A percentile compares a stretch with the other conserved stretches of the same genome.
phyloP scores from a whole-genome alignment of 35 echinoderm and acorn worm genomes.

The Apostichopus japonicus region DNA sequence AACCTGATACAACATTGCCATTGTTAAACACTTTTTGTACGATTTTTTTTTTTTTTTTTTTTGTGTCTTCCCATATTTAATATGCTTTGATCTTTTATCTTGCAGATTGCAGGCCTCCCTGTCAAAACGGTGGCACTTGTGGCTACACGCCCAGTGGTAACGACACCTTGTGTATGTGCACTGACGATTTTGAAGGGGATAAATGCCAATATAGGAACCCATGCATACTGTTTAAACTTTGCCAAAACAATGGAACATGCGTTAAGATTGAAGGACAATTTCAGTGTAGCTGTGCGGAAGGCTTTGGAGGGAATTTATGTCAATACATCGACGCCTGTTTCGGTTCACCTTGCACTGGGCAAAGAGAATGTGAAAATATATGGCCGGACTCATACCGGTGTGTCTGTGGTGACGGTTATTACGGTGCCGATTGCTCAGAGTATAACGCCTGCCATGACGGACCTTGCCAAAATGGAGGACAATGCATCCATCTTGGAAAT shows the following conservation, averaged over 20 bases:
- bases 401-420: conserved; percentile 43
- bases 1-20: no score
- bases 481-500: conserved; percentile 1
- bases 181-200: neutral
- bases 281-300: neutral
- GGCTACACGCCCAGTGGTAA: neutral
- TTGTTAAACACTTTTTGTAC: no score
- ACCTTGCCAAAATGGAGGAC: conserved; percentile 34
- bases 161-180: neutral
- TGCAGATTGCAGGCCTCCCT: conserved; percentile 6
- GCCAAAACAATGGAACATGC: conserved; percentile 23
- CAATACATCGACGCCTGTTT: conserved; percentile 7
- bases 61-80: no score
- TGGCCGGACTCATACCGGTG: conserved; percentile 35
- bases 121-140: conserved; percentile 12
- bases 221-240: neutral
- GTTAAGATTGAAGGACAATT: neutral
- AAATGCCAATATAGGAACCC: neutral
- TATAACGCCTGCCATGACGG: conserved; percentile 30
- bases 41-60: no score
- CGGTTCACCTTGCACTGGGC: neutral
- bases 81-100: neutral
- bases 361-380: conserved; percentile 12
- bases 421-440: neutral
- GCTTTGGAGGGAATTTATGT: neutral